These are phyloP conservation scores for Eriosoma lanigerum DNA, from an alignment of 1,140 invertebrate genomes.

Conservation along the genomic window DNA sequence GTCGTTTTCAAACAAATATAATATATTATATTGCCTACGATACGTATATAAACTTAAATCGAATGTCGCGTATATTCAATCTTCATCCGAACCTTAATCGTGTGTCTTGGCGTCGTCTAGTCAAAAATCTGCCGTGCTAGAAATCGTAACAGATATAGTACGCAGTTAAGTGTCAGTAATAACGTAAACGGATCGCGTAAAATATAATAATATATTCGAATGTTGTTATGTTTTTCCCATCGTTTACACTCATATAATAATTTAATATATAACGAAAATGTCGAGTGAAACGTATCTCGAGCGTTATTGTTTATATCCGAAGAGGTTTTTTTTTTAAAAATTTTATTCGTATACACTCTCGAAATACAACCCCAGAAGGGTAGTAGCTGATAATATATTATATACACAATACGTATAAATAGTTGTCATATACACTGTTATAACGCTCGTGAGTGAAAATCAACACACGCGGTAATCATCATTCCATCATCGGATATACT, in stretches of 20 bases:
- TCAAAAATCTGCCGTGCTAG: not conserved
- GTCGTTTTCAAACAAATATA: not conserved
- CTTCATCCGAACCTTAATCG: no score
- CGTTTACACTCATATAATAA: not conserved
- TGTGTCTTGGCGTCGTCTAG: not conserved
- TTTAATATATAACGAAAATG: not conserved
- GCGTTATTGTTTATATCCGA: constrained; percentile 9
- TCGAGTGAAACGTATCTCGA: not conserved
- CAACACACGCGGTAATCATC: constrained; percentile 35
- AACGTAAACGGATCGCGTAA: constrained; percentile 19
- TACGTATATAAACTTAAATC: not conserved
- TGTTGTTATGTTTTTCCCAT: constrained; percentile 19
- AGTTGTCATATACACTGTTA: constrained; percentile 1
- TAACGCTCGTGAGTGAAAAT: not conserved
- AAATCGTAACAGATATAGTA: no score
- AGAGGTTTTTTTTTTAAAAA: not conserved
- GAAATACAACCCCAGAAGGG: constrained; percentile 17
- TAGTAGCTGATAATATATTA: not conserved
- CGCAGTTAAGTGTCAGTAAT: constrained; percentile 18
- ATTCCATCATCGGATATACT: constrained; percentile 32
- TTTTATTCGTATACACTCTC: constrained; percentile 16
- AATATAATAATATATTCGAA: constrained; percentile 13
- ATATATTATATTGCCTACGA: not conserved
- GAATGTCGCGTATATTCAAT: not conserved
- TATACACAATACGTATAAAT: not conserved